These are phyloP conservation scores for Trypoxylon attenuatum DNA, from an alignment of 2,888 invertebrate genomes.

Conservation along the genomic window DNA sequence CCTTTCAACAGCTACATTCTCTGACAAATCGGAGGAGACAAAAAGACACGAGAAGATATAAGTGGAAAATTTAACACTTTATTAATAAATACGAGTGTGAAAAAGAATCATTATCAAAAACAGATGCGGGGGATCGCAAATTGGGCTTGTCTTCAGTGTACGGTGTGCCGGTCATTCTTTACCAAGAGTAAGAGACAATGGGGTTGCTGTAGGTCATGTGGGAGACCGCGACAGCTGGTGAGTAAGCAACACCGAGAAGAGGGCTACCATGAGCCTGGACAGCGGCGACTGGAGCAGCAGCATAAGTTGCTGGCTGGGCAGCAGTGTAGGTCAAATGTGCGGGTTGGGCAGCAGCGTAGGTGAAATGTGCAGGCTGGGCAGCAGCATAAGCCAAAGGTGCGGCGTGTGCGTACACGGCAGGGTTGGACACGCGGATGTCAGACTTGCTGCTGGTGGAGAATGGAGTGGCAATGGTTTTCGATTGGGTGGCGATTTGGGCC, in stretches of 20 bases:
- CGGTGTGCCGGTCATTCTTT: constrained; percentile 26
- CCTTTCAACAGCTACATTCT: no score
- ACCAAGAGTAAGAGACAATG: constrained; percentile 63
- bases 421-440: constrained; percentile 82
- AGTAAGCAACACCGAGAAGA: constrained; percentile 65
- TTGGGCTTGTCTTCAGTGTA: background rate
- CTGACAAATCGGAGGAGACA: no score
- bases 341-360: constrained; percentile 35
- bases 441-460: constrained; percentile 83
- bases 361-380: background rate
- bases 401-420: constrained; percentile 60
- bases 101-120: background rate
- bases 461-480: constrained; percentile 83
- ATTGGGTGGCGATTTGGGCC: constrained; percentile 80
- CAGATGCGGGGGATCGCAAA: background rate
- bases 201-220: constrained; percentile 66
- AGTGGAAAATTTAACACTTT: no score
- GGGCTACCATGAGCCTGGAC: constrained; percentile 42
- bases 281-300: constrained; percentile 45
- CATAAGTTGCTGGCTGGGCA: constrained; percentile 46
- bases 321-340: constrained; percentile 59
- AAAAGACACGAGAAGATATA: no score
- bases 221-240: constrained; percentile 65
- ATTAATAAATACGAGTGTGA: background rate
- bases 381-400: constrained; percentile 51